These are phyloP conservation scores for Eustalomyia histrio DNA, from an alignment of 2,888 invertebrate species.

Conservation along the genomic window DNA sequence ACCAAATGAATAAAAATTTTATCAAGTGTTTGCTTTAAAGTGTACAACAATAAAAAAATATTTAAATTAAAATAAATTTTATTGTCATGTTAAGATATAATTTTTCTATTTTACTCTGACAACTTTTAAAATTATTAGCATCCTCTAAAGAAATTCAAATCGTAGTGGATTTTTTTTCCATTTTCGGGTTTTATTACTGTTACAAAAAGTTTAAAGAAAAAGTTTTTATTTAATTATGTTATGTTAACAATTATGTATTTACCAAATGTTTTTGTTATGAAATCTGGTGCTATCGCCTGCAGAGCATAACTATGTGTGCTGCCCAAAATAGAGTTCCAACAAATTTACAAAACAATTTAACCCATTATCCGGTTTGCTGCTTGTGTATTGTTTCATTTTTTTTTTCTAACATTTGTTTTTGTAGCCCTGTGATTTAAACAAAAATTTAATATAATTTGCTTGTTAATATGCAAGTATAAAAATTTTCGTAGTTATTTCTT, in stretches of 20 bases:
- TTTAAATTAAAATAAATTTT: neutral
- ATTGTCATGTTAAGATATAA: slow-evolving; percentile 18
- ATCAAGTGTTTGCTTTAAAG: no score
- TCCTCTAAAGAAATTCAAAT: neutral
- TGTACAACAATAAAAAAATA: no score
- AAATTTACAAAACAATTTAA: slow-evolving; percentile 40
- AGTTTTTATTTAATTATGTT: neutral
- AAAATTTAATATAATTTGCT: slow-evolving; percentile 25
- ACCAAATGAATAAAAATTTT: neutral
- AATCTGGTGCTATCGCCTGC: slow-evolving; percentile 32
- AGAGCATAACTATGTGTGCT: slow-evolving; percentile 46
- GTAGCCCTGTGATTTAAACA: neutral
- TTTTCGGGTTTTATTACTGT: no score
- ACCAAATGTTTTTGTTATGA: slow-evolving; percentile 29
- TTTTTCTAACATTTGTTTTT: slow-evolving; percentile 3
- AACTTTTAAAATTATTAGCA: slow-evolving; percentile 28
- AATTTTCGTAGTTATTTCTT: neutral
- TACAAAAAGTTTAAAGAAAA: neutral
- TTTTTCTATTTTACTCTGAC: slow-evolving; percentile 1
- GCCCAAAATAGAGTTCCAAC: slow-evolving; percentile 1
- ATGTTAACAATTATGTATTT: slow-evolving; percentile 21
- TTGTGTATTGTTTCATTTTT: slow-evolving; percentile 20
- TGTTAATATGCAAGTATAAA: slow-evolving; percentile 35
- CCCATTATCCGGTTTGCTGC: slow-evolving; percentile 27
- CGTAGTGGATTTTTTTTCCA: no score